Evolutionary conservation across 2,888 invertebrate genomes (phyloP).

Genomic region (Hypercompe scribonia): DNA sequence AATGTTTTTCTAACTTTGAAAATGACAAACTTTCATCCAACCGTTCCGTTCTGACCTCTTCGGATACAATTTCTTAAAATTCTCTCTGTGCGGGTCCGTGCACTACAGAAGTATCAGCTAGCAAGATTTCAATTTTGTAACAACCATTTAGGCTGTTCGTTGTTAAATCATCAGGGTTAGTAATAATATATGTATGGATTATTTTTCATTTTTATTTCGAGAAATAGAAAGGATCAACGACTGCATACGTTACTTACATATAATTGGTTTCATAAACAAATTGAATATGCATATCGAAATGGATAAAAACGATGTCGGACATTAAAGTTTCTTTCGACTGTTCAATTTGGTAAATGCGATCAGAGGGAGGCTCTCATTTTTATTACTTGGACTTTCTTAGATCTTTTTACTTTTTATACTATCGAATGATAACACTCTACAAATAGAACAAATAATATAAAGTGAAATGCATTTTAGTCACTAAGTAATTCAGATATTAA

Average conservation of each 20-base stretch:
- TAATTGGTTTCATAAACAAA: background rate
- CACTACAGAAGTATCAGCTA: no score
- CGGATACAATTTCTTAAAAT: no score
- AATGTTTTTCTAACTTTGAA: no score
- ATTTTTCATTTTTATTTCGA: background rate
- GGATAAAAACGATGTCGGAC: background rate
- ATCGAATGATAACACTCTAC: background rate
- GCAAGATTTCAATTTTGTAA: no score
- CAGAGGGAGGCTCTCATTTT: slow-evolving; percentile 3
- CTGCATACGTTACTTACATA: background rate
- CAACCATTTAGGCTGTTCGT: no score
- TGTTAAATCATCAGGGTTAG: no score
- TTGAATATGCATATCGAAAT: background rate
- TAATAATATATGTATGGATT: no score
- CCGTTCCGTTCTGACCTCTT: no score
- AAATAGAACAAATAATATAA: background rate
- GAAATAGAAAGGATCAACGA: background rate
- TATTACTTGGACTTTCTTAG: background rate
- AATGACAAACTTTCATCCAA: no score
- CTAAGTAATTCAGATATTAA: background rate
- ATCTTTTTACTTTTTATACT: slow-evolving; percentile 3
- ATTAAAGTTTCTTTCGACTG: background rate
- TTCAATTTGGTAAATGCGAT: slow-evolving; percentile 11
- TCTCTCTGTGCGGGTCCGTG: no score
- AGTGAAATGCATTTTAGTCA: background rate